These are phyloP conservation scores for Coptotermes formosanus DNA, from an alignment of 1,140 invertebrate species.

Conservation along the genomic window DNA sequence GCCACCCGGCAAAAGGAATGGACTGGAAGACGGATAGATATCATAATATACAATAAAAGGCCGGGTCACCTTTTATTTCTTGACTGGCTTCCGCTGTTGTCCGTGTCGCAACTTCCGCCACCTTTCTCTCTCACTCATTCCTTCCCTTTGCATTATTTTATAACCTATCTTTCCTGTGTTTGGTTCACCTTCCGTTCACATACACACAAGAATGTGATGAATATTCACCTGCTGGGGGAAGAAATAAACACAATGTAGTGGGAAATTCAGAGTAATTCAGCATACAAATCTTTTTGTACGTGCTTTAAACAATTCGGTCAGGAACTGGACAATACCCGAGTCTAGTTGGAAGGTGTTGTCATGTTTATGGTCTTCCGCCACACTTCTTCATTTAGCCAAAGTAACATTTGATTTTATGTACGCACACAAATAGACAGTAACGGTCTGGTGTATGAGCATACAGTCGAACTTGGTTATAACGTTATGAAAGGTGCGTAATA, in stretches of 20 bases:
- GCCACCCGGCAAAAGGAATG: too few relatives aligned
- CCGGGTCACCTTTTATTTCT: constrained; percentile 1
- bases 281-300: neutral
- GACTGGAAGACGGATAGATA: neutral
- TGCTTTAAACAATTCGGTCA: neutral
- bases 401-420: too few relatives aligned
- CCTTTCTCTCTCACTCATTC: neutral
- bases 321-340: neutral
- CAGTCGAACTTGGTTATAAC: too few relatives aligned
- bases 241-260: neutral
- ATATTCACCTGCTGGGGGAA: neutral
- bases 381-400: neutral
- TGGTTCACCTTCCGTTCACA: neutral
- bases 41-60: neutral
- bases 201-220: neutral
- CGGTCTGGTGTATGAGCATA: too few relatives aligned
- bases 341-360: neutral
- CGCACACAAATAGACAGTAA: too few relatives aligned
- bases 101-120: constrained; percentile 7
- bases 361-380: neutral
- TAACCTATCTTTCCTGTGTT: neutral
- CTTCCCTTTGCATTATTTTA: neutral
- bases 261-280: neutral
- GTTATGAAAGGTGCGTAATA: too few relatives aligned
- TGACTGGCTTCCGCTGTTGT: neutral